phyloP scores from a whole-genome alignment of 30 jellyfish, hydroid and myxozoan species.

The Nemopilema nomurai region DNA sequence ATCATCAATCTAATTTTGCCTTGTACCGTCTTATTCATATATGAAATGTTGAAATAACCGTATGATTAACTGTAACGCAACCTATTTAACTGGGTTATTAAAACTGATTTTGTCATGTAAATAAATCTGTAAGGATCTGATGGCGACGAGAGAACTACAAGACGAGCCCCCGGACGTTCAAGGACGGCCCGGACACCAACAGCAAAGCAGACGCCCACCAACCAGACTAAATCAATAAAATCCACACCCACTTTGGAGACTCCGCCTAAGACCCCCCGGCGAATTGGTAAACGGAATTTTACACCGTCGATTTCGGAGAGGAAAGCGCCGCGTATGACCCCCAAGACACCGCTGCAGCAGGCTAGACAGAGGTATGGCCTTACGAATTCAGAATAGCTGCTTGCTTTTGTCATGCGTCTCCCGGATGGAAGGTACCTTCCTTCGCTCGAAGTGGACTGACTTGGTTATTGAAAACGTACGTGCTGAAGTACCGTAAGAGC shows the following conservation, averaged over 20 bases:
- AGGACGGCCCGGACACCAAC: neutral
- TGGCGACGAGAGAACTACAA: neutral
- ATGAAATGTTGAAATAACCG: too few species aligned
- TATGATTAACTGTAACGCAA: too few species aligned
- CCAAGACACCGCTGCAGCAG: constrained; percentile 75
- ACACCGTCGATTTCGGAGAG: constrained; percentile 73
- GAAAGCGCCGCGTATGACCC: constrained; percentile 60
- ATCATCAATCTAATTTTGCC: too few species aligned
- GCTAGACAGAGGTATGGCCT: constrained; percentile 77
- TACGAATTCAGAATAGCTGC: neutral
- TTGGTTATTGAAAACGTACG: too few species aligned
- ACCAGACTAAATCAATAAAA: neutral
- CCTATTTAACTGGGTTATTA: too few species aligned
- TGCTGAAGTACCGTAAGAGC: too few species aligned
- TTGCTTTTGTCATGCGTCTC: too few species aligned
- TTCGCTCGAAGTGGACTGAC: too few species aligned
- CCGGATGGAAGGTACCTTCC: too few species aligned
- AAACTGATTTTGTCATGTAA: neutral
- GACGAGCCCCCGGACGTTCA: neutral
- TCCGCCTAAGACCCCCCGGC: constrained; percentile 48
- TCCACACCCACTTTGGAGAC: neutral
- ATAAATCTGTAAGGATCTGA: neutral
- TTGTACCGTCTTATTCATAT: too few species aligned
- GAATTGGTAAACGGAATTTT: constrained; percentile 28
- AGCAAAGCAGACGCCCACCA: neutral